Conservation (phyloP, 64 coral and sea anemone species). For the Montipora capricornis region DNA sequence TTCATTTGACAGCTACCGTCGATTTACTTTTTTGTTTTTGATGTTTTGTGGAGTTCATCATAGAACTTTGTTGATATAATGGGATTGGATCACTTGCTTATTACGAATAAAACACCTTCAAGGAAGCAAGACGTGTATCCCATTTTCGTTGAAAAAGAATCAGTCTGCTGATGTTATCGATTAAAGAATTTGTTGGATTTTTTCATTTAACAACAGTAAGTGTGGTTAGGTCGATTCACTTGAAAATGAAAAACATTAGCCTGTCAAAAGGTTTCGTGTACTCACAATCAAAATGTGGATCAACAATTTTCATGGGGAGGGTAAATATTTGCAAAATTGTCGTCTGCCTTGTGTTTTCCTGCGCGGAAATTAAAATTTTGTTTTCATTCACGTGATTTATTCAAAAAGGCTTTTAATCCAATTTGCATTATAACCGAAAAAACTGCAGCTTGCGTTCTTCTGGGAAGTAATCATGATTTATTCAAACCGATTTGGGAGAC, state of each 20-base stretch:
- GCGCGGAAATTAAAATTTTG: conserved; percentile 1
- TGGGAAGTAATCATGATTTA: background rate
- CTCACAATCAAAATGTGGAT: background rate
- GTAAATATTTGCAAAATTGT: background rate
- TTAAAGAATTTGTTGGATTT: background rate
- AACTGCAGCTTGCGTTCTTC: background rate
- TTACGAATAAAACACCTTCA: too few relatives aligned
- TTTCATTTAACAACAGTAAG: conserved; percentile 8
- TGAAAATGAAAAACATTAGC: background rate
- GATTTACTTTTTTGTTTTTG: background rate
- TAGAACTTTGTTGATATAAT: too few relatives aligned
- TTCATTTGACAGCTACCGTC: background rate
- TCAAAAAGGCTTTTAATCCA: background rate
- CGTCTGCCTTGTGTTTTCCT: background rate
- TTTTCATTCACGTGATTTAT: background rate
- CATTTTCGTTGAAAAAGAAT: background rate
- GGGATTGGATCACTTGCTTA: background rate
- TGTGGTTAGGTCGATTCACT: background rate
- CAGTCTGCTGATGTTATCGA: background rate
- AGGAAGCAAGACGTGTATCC: background rate
- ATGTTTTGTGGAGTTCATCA: background rate
- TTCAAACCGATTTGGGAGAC: background rate
- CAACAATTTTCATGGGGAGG: background rate
- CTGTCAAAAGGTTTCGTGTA: background rate
- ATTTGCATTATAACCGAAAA: conserved; percentile 7